phyloP scores from a whole-genome alignment of 2,888 invertebrate genomes.

The Tipula unca region DNA sequence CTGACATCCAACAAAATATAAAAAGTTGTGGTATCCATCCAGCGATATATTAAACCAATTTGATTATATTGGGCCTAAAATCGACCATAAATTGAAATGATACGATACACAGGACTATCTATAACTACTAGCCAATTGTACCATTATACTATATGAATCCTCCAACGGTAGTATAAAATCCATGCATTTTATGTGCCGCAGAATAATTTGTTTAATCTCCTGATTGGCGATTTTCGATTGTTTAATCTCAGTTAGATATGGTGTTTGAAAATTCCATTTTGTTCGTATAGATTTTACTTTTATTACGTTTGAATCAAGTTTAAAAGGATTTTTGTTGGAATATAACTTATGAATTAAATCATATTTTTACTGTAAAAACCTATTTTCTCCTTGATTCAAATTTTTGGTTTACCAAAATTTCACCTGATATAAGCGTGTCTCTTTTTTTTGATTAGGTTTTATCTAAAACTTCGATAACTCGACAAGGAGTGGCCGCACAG shows the following conservation, averaged over 20 bases:
- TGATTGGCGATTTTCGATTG: background rate
- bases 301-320: no score
- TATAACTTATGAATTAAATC: no score
- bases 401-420: no score
- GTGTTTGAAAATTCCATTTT: no score
- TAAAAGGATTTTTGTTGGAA: no score
- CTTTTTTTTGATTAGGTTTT: no score
- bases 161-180: background rate
- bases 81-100: background rate
- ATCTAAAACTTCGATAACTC: no score
- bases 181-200: background rate
- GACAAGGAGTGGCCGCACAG: no score
- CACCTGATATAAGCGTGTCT: no score
- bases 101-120: slow-evolving; percentile 1
- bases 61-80: background rate
- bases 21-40: background rate
- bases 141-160: background rate
- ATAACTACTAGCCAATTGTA: slow-evolving; percentile 3
- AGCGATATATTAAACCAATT: background rate
- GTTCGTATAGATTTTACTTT: no score
- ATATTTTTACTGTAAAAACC: no score
- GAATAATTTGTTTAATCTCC: background rate
- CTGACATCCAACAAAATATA: slow-evolving; percentile 14
- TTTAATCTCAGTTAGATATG: background rate
- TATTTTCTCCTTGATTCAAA: no score